These are phyloP conservation scores for Acleris laterana DNA, from an alignment of 2,888 invertebrate genomes.

Conservation along the genomic window DNA sequence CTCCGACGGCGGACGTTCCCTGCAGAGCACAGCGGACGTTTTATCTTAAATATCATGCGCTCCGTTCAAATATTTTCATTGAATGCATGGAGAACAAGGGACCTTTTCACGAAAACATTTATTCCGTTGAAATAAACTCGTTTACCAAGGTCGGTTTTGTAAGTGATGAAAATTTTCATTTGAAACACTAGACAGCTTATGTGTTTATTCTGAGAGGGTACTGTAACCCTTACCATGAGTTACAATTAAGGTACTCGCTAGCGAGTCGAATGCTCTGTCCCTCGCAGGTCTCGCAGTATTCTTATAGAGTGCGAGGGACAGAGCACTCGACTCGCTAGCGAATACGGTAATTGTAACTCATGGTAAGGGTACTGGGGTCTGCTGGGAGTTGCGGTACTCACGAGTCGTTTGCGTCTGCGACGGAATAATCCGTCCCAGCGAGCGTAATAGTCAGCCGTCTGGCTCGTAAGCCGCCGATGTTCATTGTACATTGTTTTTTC, in stretches of 20 bases:
- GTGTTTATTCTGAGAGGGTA: too few relatives aligned
- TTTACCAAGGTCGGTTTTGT: slow-evolving; percentile 3
- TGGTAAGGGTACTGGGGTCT: background rate
- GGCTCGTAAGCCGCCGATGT: slow-evolving; percentile 22
- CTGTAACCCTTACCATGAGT: too few relatives aligned
- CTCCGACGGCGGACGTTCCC: background rate
- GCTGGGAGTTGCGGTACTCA: slow-evolving; percentile 17
- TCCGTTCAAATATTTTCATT: slow-evolving; percentile 12
- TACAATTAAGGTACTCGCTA: too few relatives aligned
- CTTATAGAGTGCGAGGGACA: too few relatives aligned
- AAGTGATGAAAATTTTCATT: slow-evolving; percentile 6
- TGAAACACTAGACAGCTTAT: slow-evolving; percentile 2
- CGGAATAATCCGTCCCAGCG: slow-evolving; percentile 22
- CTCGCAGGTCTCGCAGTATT: too few relatives aligned
- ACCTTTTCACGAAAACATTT: slow-evolving; percentile 16
- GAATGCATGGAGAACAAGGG: slow-evolving; percentile 15
- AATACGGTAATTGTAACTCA: too few relatives aligned
- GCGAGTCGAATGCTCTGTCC: too few relatives aligned
- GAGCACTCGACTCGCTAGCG: too few relatives aligned
- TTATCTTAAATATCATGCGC: slow-evolving; percentile 19
- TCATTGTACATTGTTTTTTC: slow-evolving; percentile 19
- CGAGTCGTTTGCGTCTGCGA: slow-evolving; percentile 15
- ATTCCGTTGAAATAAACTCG: slow-evolving; percentile 8
- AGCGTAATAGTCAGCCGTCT: slow-evolving; percentile 20
- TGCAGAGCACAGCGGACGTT: slow-evolving; percentile 16